phyloP scores from a whole-genome alignment of 2,888 invertebrate genomes.

The Cheilosia variabilis region DNA sequence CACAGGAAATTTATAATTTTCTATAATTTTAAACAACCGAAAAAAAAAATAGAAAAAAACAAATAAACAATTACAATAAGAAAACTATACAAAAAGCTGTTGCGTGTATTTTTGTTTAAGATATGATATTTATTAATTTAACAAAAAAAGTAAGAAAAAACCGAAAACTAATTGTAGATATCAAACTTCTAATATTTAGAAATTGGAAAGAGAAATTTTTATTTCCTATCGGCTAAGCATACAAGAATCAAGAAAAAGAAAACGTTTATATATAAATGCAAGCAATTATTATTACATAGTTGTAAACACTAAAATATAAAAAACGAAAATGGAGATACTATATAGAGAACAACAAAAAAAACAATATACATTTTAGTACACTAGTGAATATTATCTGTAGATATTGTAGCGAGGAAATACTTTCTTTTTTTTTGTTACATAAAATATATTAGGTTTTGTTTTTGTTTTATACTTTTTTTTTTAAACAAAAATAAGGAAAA shows the following conservation, averaged over 20 bases:
- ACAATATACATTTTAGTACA: constrained; percentile 74
- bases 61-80: constrained; percentile 45
- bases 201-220: constrained; percentile 58
- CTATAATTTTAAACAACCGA: constrained; percentile 50
- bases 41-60: constrained; percentile 6
- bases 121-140: constrained; percentile 68
- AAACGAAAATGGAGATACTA: constrained; percentile 55
- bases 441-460: constrained; percentile 26
- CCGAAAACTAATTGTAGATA: constrained; percentile 61
- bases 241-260: constrained; percentile 72
- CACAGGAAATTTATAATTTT: constrained; percentile 47
- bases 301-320: constrained; percentile 55
- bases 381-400: constrained; percentile 68
- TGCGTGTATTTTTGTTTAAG: constrained; percentile 80
- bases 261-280: constrained; percentile 52
- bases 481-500: not conserved
- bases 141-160: constrained; percentile 31
- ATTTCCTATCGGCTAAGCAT: constrained; percentile 48
- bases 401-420: constrained; percentile 52
- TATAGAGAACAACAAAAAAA: constrained; percentile 62
- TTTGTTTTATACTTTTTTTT: not conserved
- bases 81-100: constrained; percentile 72
- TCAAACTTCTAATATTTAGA: constrained; percentile 74
- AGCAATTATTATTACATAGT: constrained; percentile 64
- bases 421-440: constrained; percentile 52